Evolutionary conservation across 2,888 invertebrate species (phyloP), one percentile per base, ranked within the genome.

Genomic region (Escarpia spicata): DNA sequence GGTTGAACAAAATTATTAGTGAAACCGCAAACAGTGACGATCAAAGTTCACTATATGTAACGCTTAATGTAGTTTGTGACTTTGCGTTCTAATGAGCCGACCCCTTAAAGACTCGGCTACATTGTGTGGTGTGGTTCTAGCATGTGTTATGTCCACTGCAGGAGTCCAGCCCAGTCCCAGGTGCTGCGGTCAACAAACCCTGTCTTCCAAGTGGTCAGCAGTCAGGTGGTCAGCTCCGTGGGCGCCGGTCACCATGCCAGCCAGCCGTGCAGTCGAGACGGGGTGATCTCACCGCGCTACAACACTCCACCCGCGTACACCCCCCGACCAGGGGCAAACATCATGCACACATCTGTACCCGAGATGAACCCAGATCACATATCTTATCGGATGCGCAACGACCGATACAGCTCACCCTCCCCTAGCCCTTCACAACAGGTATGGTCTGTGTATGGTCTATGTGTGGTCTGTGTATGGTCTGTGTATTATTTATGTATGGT

Each of bases 361-460:
- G 93, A 93, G 91, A 93, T 93, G 92, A 93, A 93, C 43, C 43
- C 93, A 2, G 93, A 93, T n/a, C 89, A 91, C 26, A 92, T 92
- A 90, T 91, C 90, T 1, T 92, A 93, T 91, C 90, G 91, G 19
- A 90, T 91, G 31, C 92, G 90, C 19, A 91, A 92, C 75, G 58
- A 91, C 91, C 43, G 75, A 43, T 92, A 90, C 93, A 92, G 90
- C 93, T 93, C 93, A 58, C 93, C 94, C 58, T 94, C 94, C 26
- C 93, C 94, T 52, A 93, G 94, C 92, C 93, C 93, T 12, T 93
- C 94, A 43, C 94, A 93, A 91, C 94, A 93, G 92, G 94, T 93
- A 92, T 90, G 9, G 8, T 52, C 10, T 52, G 8, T 52, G 52
- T 52, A 9, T 52, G 10, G 52, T 52, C 52, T 52, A 2, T 52